Evolutionary conservation across 2,888 invertebrate species (phyloP).

Genomic region (Drosophila stalkeri): DNA sequence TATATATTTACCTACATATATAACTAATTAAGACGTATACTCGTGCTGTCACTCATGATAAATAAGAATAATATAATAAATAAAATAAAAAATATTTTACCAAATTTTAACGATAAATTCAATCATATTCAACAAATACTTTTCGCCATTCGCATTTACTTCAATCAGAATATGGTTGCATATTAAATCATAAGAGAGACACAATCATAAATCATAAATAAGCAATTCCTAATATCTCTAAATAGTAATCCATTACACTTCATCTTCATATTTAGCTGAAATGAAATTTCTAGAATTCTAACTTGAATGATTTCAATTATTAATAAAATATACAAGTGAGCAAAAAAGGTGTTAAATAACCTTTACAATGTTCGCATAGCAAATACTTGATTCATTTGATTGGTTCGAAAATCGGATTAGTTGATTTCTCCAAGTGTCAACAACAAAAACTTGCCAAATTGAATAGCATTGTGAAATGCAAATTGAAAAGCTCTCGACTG

Average conservation of each 20-base stretch:
- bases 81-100: too few species aligned
- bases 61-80: too few species aligned
- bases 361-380: neutral
- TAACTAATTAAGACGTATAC: too few species aligned
- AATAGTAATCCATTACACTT: neutral
- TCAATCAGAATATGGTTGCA: too few species aligned
- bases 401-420: slow-evolving; percentile 13
- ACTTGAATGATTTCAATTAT: neutral
- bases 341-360: neutral
- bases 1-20: too few species aligned
- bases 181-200: neutral
- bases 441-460: slow-evolving; percentile 48
- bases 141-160: too few species aligned
- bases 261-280: neutral
- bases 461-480: slow-evolving; percentile 53
- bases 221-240: neutral
- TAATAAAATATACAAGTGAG: neutral
- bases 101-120: too few species aligned
- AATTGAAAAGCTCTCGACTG: slow-evolving; percentile 54
- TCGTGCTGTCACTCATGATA: too few species aligned
- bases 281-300: neutral
- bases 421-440: slow-evolving; percentile 3
- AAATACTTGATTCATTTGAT: neutral
- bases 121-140: too few species aligned
- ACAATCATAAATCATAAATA: neutral